Evolutionary conservation across 2,797 vertebrate genomes (phyloP), one percentile per base, ranked within the genome.

Genomic region (Tachyglossus aculeatus): DNA sequence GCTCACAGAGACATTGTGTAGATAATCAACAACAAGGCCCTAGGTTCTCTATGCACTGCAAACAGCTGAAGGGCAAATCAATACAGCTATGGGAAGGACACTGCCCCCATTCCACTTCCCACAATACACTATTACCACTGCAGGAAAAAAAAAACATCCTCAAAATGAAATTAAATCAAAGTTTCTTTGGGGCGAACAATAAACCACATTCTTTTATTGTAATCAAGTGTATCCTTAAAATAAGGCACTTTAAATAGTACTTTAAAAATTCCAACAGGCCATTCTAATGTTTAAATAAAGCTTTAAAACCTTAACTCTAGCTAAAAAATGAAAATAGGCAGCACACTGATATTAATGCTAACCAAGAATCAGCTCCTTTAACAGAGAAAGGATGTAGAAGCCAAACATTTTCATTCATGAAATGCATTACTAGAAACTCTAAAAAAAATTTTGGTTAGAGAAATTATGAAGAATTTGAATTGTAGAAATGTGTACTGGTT

Each of bases 51-150:
- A 82, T 40, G 90, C 80, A 78, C 87, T 80, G 90, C 92, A 88
- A 89, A 70, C 84, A 87, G 92, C 91, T 90, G 91, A 91, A 89
- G 92, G 91, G 91, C 91, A 86, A 80, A 94, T 94, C 93, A 78
- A 95, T 94, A 89, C 63, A 45, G 55, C 89, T 89, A 71, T 63
- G 85, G 92, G 89, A 91, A 93, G 91, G 93, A 85, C 89, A 71
- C 82, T 81, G 87, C 88, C 86, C 86, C 76, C 31, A 88, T 83
- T 70, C 81, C 31, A 63, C 83, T 88, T 88, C 88, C 89, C 87
- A 89, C 79, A 80, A 80, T 61, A 67, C 86, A 68, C 84, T 53
- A 41, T 80, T 66, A 82, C 81, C 53, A 41, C 78, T 41, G 59
- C 29, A 58, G 81, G 76, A 87, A 77, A 80, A 87, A 77, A 80